Evolutionary conservation across 1,140 invertebrate genomes (phyloP), one percentile per base, ranked within the genome.

Genomic region (Drosophila rufa): DNA sequence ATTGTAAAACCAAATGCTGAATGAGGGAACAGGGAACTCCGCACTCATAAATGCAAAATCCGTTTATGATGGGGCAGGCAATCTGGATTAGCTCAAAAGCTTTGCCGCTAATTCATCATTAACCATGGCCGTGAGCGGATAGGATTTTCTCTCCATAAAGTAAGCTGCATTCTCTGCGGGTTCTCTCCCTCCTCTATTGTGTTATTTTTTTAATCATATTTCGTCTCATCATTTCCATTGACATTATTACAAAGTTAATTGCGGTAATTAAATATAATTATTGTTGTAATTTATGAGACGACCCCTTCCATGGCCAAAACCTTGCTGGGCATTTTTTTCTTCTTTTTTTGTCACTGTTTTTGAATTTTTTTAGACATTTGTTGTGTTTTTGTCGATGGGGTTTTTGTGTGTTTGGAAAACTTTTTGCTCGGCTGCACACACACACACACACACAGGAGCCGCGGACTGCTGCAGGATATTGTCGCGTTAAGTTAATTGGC

Each of bases 161-260:
- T 17, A 14, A 30, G 27, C 27, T 55, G 36, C n/a, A 50, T 40
- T 60, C 43, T 48, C 8, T 45, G 6, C 3, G 56, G 45, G 6
- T 14, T 30, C 38, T 46, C 48, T 38, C 12, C 27, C 27, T 17
- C 47, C 19, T 58, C 47, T 38, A 42, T 48, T 85, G 64, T 90
- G 70, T 84, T 64, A 65, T 75, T 66, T 79, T 85, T 86, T 76
- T 89, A 79, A 85, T 85, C 79, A 81, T 79, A 82, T 90, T 90
- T 85, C 75, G 85, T 90, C 85, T 85, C 85, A 90, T 90, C 85
- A 77, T 89, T 89, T 85, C 79, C 85, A 89, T 90, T 90, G 85
- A 90, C 85, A 90, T 90, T 90, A 90, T 90, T 90, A 90, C 85
- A 82, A 82, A 90, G 86, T 85, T 85, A 90, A 90, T 90, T 90